Percentiles rank a stretch among this genome's conserved stretches.
phyloP scores from a whole-genome alignment of 2,888 invertebrate species.

The Agonopterix heracliana region DNA sequence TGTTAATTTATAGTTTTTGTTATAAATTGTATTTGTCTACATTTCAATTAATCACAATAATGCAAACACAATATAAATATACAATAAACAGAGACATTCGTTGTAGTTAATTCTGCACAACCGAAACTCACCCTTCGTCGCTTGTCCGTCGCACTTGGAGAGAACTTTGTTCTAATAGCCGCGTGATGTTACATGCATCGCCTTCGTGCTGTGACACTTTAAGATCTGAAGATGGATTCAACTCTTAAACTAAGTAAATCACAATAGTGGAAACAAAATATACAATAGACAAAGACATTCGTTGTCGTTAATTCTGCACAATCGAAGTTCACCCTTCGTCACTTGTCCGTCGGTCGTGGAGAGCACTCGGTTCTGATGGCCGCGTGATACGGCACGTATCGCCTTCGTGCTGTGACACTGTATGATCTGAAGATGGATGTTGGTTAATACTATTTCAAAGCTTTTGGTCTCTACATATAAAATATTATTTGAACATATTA shows the following conservation, averaged over 20 bases:
- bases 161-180: too few species aligned
- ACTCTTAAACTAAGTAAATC: too few species aligned
- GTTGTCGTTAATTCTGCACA: background rate
- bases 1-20: too few species aligned
- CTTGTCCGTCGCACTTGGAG: too few species aligned
- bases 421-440: background rate
- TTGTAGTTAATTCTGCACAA: background rate
- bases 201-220: too few species aligned
- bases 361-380: constrained; percentile 38
- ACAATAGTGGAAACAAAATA: background rate
- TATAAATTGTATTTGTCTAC: too few species aligned
- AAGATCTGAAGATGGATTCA: too few species aligned
- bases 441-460: too few species aligned
- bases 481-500: too few species aligned
- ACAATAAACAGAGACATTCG: background rate
- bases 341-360: constrained; percentile 5
- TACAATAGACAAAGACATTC: background rate
- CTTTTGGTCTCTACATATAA: too few species aligned
- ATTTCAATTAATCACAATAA: too few species aligned
- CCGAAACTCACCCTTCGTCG: background rate
- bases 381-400: constrained; percentile 53
- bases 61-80: background rate
- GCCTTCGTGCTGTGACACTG: constrained; percentile 21
- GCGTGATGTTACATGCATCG: too few species aligned
- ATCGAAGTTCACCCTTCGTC: background rate